These are phyloP conservation scores for Nyctereutes procyonoides DNA, from an alignment of 2,113 vertebrate species.

Conservation along the genomic window DNA sequence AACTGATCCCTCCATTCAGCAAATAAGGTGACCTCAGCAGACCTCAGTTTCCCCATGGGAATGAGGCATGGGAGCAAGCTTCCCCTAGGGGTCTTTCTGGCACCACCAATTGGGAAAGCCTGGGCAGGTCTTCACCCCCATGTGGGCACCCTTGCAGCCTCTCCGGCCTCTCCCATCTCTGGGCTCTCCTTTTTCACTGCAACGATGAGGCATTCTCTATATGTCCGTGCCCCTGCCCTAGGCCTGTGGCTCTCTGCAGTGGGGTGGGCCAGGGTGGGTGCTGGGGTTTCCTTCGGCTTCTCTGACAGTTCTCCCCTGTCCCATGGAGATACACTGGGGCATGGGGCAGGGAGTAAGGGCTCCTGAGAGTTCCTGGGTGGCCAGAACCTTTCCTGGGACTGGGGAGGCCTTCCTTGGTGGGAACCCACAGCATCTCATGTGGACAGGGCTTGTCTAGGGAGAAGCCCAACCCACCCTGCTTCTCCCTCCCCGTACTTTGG, in stretches of 20 bases:
- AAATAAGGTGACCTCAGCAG: neutral
- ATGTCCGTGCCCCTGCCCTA: neutral
- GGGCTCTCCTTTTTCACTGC: neutral
- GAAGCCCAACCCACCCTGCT: neutral
- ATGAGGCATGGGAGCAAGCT: neutral
- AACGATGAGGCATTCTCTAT: too few species aligned
- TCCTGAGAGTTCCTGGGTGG: too few species aligned
- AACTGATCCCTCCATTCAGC: neutral
- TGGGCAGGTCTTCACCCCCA: neutral
- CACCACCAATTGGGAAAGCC: neutral
- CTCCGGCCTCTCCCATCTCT: neutral
- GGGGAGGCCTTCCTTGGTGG: neutral
- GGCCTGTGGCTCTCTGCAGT: neutral
- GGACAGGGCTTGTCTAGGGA: neutral
- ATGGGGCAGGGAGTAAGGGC: too few species aligned
- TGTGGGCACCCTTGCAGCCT: neutral
- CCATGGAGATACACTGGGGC: neutral
- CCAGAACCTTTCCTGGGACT: neutral
- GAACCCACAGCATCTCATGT: neutral
- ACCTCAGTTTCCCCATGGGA: neutral
- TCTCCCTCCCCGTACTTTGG: neutral
- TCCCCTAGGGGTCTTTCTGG: neutral
- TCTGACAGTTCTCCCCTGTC: neutral
- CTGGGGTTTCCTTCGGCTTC: neutral
- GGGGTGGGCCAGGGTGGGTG: neutral